Base-by-base conservation (phyloP, 2,888 invertebrate species). In the Cantharis rufa region DNA sequence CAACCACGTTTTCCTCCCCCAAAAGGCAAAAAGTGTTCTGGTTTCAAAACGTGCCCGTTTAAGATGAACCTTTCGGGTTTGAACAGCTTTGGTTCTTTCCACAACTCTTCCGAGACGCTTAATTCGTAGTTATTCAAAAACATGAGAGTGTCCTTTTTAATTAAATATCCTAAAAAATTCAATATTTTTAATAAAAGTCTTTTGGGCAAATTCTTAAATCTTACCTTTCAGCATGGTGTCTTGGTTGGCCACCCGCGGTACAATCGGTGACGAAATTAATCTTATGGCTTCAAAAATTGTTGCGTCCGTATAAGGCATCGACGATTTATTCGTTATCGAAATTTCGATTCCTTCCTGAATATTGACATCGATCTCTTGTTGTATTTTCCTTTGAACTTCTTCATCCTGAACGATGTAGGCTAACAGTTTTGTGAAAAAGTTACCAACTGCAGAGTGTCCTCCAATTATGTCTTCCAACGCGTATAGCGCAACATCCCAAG, bases 71-170 rank as follows among this genome's bases (percentile, higher is more conserved):
- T 87, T 81, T 91, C 90, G 0, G 93, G 93, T 74, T 89, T 87
- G 84, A 93, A 93, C 79, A 89, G 86, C 32, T 89, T 86, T 0
- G 93, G 93, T 18, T 90, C 86, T 0, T 86, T 86, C 93, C 93
- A 93, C n/a, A 91, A 85, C 21, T 91, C 87, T 1, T 90, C 87
- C 10, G 91, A 92, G 90, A 91, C 91, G 86, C 92, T 92, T 62
- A 93, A 86, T 48, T 92, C 92, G 86, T 92, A 92, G 82, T 93
- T 93, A 86, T 93, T 93, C 28, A 93, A 87, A 83, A 93, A 92
- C 10, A 93, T 89, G 80, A 93, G 89, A 0, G 92, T 90, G 78
- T 91, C 92, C 83, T 92, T 91, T 74, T 90, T 89, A 10, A 93
- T 90, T 82, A 85, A 86, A 85, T 89, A 92, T 48, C 91, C 93